These are phyloP conservation scores for Chaetodon auriga DNA, from an alignment of 2,113 vertebrate genomes.

Conservation along the genomic window DNA sequence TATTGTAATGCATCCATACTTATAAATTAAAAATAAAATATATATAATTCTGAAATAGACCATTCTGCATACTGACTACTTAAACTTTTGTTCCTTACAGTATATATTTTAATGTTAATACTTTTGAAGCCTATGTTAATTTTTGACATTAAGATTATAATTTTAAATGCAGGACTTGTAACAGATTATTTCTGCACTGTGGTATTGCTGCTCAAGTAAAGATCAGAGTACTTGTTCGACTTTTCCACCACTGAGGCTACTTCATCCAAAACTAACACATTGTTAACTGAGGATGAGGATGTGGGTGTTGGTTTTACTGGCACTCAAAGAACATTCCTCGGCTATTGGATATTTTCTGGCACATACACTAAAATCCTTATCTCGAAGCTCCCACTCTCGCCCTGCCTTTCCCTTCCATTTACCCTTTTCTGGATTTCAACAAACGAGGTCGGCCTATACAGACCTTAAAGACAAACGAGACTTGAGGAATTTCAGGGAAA, in stretches of 20 bases:
- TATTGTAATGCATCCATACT: not conserved
- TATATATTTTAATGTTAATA: not conserved
- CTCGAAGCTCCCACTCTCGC: not conserved
- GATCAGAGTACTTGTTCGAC: not conserved
- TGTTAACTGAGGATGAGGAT: conserved; percentile 48
- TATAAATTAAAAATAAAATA: not conserved
- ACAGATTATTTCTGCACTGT: not conserved
- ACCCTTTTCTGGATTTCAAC: not conserved
- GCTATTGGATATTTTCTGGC: conserved; percentile 28
- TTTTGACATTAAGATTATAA: too few relatives aligned
- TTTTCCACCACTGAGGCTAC: not conserved
- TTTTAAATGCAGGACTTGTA: not conserved
- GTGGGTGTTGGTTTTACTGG: conserved; percentile 70
- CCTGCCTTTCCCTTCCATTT: not conserved
- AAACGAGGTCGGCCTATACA: not conserved
- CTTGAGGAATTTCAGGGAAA: not conserved
- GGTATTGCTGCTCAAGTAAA: not conserved
- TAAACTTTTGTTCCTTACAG: not conserved
- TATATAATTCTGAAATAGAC: not conserved
- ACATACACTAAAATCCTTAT: conserved; percentile 23
- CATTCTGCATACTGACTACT: not conserved
- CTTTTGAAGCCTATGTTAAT: not conserved
- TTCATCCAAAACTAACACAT: conserved; percentile 20
- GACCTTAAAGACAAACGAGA: not conserved
- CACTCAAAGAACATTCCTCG: conserved; percentile 63